Percentiles rank a stretch among this genome's conserved stretches.
Conservation (phyloP, 1,140 invertebrate genomes). For the Diploscapter pachys region DNA sequence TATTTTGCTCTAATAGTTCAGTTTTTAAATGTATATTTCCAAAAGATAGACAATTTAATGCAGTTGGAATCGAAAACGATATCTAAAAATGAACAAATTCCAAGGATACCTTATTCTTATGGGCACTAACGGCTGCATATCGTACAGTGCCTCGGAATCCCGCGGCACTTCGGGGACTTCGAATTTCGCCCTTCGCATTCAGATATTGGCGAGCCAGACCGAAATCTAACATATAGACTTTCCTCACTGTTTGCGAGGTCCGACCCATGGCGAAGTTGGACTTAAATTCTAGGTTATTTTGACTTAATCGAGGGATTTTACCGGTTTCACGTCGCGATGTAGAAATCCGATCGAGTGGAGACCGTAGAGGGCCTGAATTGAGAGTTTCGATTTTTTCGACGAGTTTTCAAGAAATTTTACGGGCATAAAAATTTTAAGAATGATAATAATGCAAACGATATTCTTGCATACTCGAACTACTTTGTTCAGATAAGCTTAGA, state of each 20-base stretch:
- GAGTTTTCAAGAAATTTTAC: no score
- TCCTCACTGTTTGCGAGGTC: slow-evolving; percentile 77
- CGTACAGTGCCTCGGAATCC: slow-evolving; percentile 97
- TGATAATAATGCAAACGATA: no score
- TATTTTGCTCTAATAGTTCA: no score
- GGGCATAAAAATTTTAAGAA: no score
- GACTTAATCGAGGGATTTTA: slow-evolving; percentile 60
- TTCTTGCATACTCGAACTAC: no score
- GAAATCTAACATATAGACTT: slow-evolving; percentile 99
- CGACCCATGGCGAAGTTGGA: slow-evolving; percentile 99
- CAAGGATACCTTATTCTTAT: slow-evolving; percentile 80
- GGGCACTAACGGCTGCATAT: slow-evolving; percentile 98
- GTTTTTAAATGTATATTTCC: no score
- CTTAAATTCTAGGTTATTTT: slow-evolving; percentile 63
- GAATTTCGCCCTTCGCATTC: slow-evolving; percentile 85
- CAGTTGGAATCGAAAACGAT: no score
- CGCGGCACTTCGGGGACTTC: slow-evolving; percentile 90
- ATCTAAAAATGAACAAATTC: background rate
- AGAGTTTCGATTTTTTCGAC: no score
- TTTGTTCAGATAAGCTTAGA: no score
- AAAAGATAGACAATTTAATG: no score
- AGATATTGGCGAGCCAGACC: slow-evolving; percentile 90
- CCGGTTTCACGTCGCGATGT: slow-evolving; percentile 97
- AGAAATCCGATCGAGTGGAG: slow-evolving; percentile 99
- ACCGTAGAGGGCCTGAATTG: slow-evolving; percentile 66